Evolutionary conservation across 2,888 invertebrate genomes (phyloP).

Genomic region (Danaus chrysippus): DNA sequence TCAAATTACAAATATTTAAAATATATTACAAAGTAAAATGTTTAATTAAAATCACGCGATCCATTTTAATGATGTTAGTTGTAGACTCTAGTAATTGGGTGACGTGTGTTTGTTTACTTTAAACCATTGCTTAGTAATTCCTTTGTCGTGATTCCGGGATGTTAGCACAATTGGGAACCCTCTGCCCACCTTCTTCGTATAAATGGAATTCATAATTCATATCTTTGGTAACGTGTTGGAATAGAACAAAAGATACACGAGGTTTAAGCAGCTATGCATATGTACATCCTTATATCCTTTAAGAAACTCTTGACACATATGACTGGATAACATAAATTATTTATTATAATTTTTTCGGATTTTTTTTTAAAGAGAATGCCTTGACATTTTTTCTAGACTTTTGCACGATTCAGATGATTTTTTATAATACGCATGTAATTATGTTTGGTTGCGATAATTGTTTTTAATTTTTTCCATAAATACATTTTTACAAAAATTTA

Average conservation of each 20-base stretch:
- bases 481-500: too few species aligned
- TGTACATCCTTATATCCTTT: background rate
- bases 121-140: slow-evolving; percentile 26
- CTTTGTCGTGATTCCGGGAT: slow-evolving; percentile 27
- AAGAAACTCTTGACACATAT: too few species aligned
- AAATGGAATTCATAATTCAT: slow-evolving; percentile 27
- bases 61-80: slow-evolving; percentile 44
- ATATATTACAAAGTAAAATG: slow-evolving; percentile 44
- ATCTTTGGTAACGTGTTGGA: slow-evolving; percentile 21
- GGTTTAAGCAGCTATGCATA: slow-evolving; percentile 8
- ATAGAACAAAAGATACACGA: slow-evolving; percentile 27
- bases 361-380: too few species aligned
- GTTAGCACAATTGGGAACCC: slow-evolving; percentile 24
- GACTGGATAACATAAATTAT: too few species aligned
- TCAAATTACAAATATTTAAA: slow-evolving; percentile 21
- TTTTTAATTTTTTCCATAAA: too few species aligned
- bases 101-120: slow-evolving; percentile 31
- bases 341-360: too few species aligned
- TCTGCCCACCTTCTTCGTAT: slow-evolving; percentile 22
- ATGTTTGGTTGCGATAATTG: too few species aligned
- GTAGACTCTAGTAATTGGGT: slow-evolving; percentile 32
- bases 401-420: too few species aligned
- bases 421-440: too few species aligned
- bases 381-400: too few species aligned
- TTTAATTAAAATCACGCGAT: slow-evolving; percentile 58